Evolutionary conservation across 35 echinoderm and acorn worm species (phyloP).

Genomic region (Nesometra sesokonis): DNA sequence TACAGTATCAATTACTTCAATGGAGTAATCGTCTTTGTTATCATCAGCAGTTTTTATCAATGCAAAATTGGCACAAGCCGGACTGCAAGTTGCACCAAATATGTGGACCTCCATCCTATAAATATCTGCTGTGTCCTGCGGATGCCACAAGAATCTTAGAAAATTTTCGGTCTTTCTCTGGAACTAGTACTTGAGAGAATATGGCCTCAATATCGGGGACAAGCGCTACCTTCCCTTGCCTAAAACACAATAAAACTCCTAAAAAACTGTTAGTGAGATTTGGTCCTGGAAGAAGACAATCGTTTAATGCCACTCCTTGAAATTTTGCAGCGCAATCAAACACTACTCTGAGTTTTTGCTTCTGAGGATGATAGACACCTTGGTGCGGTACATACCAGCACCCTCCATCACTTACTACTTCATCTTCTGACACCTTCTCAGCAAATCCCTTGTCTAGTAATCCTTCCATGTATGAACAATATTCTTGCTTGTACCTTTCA

Average conservation of each 20-base stretch:
- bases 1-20: not conserved
- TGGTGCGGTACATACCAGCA: conserved; percentile 57
- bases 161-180: not conserved
- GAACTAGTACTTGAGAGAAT: conserved; percentile 27
- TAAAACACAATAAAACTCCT: conserved; percentile 29
- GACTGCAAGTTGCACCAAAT: not conserved
- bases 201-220: conserved; percentile 39
- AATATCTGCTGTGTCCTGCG: not conserved
- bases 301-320: conserved; percentile 28
- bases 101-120: not conserved
- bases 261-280: conserved; percentile 34
- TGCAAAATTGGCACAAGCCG: not conserved
- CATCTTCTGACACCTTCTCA: conserved; percentile 23
- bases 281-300: conserved; percentile 39
- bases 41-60: not conserved
- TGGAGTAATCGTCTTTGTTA: not conserved
- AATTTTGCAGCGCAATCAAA: conserved; percentile 50
- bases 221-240: conserved; percentile 11
- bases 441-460: conserved; percentile 36
- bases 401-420: conserved; percentile 7
- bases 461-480: conserved; percentile 29
- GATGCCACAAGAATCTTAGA: not conserved
- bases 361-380: conserved; percentile 55
- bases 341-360: conserved; percentile 51
- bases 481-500: conserved; percentile 24